Percentiles rank a stretch among this genome's conserved stretches.
Conservation (phyloP, 2,113 vertebrate species). For the Apodemus speciosus region DNA sequence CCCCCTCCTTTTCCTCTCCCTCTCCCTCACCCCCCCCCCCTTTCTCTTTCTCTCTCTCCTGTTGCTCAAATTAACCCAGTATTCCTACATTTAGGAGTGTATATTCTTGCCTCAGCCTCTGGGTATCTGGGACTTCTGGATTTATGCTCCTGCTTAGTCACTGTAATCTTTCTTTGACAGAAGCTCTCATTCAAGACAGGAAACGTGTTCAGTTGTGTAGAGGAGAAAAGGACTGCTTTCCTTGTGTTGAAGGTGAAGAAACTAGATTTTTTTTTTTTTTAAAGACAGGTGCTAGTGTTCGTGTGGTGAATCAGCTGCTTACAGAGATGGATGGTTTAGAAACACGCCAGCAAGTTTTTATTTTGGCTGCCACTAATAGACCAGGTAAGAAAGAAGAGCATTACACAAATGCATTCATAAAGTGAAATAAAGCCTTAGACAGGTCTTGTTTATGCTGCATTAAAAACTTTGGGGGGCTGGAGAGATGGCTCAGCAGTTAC, state of each 20-base stretch:
- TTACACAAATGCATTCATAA: neutral
- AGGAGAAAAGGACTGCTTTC: neutral
- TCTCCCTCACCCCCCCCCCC: too few relatives aligned
- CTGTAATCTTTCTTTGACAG: neutral
- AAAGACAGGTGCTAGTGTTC: slow-evolving; percentile 93
- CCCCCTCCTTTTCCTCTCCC: too few relatives aligned
- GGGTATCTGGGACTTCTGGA: neutral
- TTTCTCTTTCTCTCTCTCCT: neutral
- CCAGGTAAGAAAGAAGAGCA: slow-evolving; percentile 87
- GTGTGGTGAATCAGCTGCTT: slow-evolving; percentile 97
- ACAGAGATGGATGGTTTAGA: slow-evolving; percentile 98
- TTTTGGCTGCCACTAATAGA: slow-evolving; percentile 98
- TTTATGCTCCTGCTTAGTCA: neutral
- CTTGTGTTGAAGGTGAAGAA: slow-evolving; percentile 8
- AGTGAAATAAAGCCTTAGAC: slow-evolving; percentile 43
- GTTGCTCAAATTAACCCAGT: neutral
- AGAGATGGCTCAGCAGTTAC: too few relatives aligned
- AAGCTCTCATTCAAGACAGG: neutral
- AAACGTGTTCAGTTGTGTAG: neutral
- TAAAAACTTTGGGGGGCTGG: neutral
- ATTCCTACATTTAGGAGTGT: neutral
- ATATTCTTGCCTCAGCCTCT: neutral
- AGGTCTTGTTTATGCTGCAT: neutral
- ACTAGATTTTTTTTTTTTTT: neutral
- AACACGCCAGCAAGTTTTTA: slow-evolving; percentile 93